A percentile compares a stretch with the other conserved stretches of the same genome.
phyloP scores from a whole-genome alignment of 2,888 invertebrate species.

The Apotomis betuletana region DNA sequence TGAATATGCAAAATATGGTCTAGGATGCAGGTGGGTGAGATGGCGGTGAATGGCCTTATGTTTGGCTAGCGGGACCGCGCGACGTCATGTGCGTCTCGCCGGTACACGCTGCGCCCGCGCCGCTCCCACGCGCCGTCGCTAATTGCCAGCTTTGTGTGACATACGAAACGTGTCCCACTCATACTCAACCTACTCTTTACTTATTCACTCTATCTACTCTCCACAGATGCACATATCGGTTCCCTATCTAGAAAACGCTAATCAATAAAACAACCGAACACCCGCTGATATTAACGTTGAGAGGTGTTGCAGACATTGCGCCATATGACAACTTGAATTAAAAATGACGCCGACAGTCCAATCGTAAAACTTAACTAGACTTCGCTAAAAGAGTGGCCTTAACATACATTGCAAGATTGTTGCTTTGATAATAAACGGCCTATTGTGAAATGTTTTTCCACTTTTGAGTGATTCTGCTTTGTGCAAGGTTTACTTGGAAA shows the following conservation, averaged over 20 bases:
- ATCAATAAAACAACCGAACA: conserved; percentile 40
- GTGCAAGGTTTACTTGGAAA: conserved; percentile 31
- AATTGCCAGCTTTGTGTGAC: conserved; percentile 58
- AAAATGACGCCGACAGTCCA: conserved; percentile 22
- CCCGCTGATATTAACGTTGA: conserved; percentile 29
- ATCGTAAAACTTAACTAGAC: conserved; percentile 32
- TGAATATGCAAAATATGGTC: conserved; percentile 39
- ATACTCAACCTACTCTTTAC: conserved; percentile 44
- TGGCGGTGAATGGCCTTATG: conserved; percentile 61
- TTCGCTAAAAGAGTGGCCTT: conserved; percentile 42
- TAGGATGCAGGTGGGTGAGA: conserved; percentile 38
- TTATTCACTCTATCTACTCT: conserved; percentile 17
- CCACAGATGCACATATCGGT: conserved; percentile 29
- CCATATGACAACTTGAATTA: conserved; percentile 30
- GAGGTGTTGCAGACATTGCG: conserved; percentile 14
- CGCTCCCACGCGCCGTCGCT: conserved; percentile 55
- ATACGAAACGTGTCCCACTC: conserved; percentile 47
- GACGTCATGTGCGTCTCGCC: conserved; percentile 37
- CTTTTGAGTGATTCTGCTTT: conserved; percentile 21
- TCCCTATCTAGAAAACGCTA: conserved; percentile 42
- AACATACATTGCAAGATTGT: conserved; percentile 43
- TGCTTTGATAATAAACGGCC: conserved; percentile 38
- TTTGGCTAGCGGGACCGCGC: conserved; percentile 67
- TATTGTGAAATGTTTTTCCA: conserved; percentile 38
- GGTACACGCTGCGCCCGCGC: neutral